Base-by-base conservation (phyloP, 92 coral and sea anemone genomes). In the Siderastrea siderea region DNA sequence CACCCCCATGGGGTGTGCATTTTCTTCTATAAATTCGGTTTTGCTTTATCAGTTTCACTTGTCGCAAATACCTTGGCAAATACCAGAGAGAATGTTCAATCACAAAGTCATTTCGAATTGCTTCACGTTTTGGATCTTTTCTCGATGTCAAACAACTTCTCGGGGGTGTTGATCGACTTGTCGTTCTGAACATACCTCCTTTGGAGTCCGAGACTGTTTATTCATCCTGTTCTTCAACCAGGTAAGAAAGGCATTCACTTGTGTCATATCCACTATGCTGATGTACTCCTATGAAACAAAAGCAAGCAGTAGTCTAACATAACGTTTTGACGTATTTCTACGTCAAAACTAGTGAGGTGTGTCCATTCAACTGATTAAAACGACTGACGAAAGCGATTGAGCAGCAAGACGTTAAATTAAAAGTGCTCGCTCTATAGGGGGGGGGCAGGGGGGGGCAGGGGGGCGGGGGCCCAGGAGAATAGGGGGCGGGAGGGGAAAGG, bases 111-210 rank as follows among this genome's bases (percentile, higher is more conserved):
- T 26, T 26, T 26, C 38, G 38, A 26, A 26, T 26, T 26, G 38
- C 38, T 26, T 26, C 38, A 0, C 38, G 38, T 26, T 26, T 26
- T 26, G 38, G 38, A 26, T 26, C 38, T 26, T 26, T 26, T 26
- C 0, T 26, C 38, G 38, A 26, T 26, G 38, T 26, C 38, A 26
- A 26, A 26, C 38, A 26, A 26, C 38, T 26, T 26, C 38, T 26
- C 38, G 38, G 38, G 38, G 38, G 38, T 26, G 38, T 26, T 26
- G 38, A 26, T 26, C 38, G 38, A 26, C 38, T 26, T 26, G 38
- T 26, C 38, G 38, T 26, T 26, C 38, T 26, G 38, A 26, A 26
- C n/a, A 17, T 63, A 84, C 88, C 88, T 84, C 81, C 13, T 75
- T 84, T 74, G 64, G 50, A 5, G 72, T 44, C 16, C 58, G 17